Conservation (phyloP, 2,797 vertebrate species). For the Poeciliopsis paucimaculata region DNA sequence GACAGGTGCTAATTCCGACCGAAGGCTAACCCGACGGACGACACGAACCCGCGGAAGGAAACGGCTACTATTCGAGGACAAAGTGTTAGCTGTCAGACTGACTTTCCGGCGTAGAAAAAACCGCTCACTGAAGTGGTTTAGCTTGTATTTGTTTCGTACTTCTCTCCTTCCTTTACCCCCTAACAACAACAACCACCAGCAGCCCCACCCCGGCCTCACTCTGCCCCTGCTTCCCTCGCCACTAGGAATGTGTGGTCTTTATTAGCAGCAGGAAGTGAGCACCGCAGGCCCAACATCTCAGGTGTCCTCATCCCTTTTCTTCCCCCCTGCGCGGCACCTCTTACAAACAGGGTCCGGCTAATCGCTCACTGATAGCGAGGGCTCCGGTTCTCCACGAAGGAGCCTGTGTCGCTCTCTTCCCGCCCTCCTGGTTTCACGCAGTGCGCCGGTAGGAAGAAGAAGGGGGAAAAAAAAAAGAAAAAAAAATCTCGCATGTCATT, state of each 20-base stretch:
- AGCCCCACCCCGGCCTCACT: neutral
- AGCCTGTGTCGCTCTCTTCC: conserved; percentile 8
- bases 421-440: conserved; percentile 26
- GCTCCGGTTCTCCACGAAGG: conserved; percentile 33
- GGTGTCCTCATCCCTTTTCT: conserved; percentile 67
- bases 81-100: neutral
- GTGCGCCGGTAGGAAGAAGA: conserved; percentile 19
- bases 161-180: too few species aligned
- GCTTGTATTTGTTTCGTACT: conserved; percentile 39
- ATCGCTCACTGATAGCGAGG: conserved; percentile 63
- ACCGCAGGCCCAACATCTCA: conserved; percentile 67
- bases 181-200: neutral
- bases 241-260: conserved; percentile 70
- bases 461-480: too few species aligned
- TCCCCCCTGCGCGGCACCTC: conserved; percentile 61
- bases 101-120: conserved; percentile 5
- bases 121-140: conserved; percentile 21
- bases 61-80: conserved; percentile 4
- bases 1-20: conserved; percentile 15
- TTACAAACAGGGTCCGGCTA: conserved; percentile 62
- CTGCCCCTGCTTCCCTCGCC: conserved; percentile 29
- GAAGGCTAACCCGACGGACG: conserved; percentile 38
- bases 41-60: conserved; percentile 4
- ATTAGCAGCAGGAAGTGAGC: conserved; percentile 77
- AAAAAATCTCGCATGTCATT: conserved; percentile 48